Evolutionary conservation across 1,140 invertebrate genomes (phyloP), one percentile per base, ranked within the genome.

Genomic region (Hormaphis cornu): DNA sequence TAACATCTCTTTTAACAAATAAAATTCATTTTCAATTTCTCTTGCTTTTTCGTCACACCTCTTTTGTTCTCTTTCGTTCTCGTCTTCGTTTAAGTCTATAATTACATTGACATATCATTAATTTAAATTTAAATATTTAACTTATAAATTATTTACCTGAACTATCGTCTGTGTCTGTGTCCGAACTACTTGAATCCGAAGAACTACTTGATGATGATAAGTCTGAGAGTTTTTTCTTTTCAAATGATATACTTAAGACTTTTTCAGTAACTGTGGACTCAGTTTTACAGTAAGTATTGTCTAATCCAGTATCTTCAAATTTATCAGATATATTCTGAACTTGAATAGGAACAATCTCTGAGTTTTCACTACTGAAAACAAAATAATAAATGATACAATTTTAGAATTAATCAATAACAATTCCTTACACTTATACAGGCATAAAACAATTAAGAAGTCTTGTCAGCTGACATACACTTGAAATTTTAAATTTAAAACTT

Each of bases 1-100:
- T 46, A 46, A 72, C 71, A 63, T 37, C 33, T 71, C 58, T 44
- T 63, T 54, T 33, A 66, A 46, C 1, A 33, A 14, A 30, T 83
- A 82, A 79, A 97, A 98, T 76, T 96, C 92, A 71, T 85, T 84
- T 81, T 97, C 94, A 56, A 97, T 77, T 77, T 95, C 91, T 8
- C 85, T 84, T 76, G 96, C 81, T 78, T 93, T 91, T 74, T 92
- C 87, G 63, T 93, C 81, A 75, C 89, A 91, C 77, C 93, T 90
- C 66, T 82, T 86, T 72, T 90, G 82, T 54, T 90, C 80, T 63
- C 85, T 84, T 74, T 95, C 92, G 75, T 91, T 95, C 81, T 94
- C 92, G 73, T 87, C 89, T 78, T 94, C 91, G 79, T 97, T 93
- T 85, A 97, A 88, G 79, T 96, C 94, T 76, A 77, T 74, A 72